These are phyloP conservation scores for Mercenaria mercenaria DNA, from an alignment of 1,140 invertebrate genomes.

Conservation along the genomic window DNA sequence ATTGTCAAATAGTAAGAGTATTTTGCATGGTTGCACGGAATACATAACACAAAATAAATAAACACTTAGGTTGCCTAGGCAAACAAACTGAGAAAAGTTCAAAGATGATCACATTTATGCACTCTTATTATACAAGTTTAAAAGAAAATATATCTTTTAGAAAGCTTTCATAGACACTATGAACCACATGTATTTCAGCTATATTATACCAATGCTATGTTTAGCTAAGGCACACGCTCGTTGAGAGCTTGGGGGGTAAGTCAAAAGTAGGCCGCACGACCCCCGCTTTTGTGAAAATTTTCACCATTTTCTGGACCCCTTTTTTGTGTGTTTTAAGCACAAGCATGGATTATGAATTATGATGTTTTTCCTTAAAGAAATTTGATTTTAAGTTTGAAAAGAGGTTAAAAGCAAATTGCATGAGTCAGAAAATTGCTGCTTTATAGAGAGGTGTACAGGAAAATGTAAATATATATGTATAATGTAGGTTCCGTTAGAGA, in stretches of 20 bases:
- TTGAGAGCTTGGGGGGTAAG: conserved; percentile 16
- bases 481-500: neutral
- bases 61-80: too few relatives aligned
- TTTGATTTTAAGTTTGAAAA: neutral
- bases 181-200: neutral
- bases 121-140: too few relatives aligned
- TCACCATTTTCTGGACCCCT: neutral
- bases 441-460: neutral
- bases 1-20: too few relatives aligned
- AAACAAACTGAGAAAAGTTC: too few relatives aligned
- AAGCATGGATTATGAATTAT: neutral
- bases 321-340: neutral
- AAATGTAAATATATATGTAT: neutral
- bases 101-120: too few relatives aligned
- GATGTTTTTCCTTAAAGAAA: neutral
- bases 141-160: neutral
- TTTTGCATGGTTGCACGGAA: too few relatives aligned
- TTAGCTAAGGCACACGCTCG: conserved; percentile 34
- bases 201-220: conserved; percentile 44
- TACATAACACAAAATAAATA: too few relatives aligned
- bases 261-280: conserved; percentile 47
- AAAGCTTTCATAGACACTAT: neutral
- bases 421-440: neutral
- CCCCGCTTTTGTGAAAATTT: neutral
- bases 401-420: neutral